A percentile compares a stretch with the other conserved stretches of the same genome.
Evolutionary conservation across 2,888 invertebrate species (phyloP).

Genomic region (Tholera decimalis): DNA sequence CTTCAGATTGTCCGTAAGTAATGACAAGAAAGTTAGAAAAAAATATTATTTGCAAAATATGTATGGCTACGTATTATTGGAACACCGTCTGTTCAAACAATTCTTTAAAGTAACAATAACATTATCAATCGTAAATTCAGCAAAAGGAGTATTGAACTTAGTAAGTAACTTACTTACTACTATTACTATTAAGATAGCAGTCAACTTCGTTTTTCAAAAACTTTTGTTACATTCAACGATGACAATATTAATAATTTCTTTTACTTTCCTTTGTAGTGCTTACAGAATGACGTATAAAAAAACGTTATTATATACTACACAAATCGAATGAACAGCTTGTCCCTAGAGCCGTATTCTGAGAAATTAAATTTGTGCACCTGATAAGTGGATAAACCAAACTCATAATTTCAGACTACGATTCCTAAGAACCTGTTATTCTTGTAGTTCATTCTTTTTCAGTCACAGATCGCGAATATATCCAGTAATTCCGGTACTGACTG

Average conservation of each 20-base stretch:
- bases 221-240: not conserved
- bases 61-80: no score
- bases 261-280: not conserved
- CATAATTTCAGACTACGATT: not conserved
- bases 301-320: no score
- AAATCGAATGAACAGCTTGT: no score
- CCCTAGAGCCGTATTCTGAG: no score
- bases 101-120: no score
- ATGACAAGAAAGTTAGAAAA: no score
- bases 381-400: not conserved
- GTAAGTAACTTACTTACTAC: no score
- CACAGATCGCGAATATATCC: conserved; percentile 8
- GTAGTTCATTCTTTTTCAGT: conserved; percentile 6
- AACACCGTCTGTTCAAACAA: no score
- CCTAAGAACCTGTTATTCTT: conserved; percentile 5
- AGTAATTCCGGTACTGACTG: conserved; percentile 30
- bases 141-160: no score
- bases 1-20: no score
- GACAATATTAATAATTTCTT: not conserved
- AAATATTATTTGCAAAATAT: no score
- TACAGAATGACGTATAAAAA: not conserved
- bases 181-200: not conserved
- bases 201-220: not conserved
- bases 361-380: not conserved
- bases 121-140: no score